Percentiles rank a stretch among this genome's conserved stretches.
Conservation (phyloP, 2,797 vertebrate genomes). For the Cyprinodon diabolis region DNA sequence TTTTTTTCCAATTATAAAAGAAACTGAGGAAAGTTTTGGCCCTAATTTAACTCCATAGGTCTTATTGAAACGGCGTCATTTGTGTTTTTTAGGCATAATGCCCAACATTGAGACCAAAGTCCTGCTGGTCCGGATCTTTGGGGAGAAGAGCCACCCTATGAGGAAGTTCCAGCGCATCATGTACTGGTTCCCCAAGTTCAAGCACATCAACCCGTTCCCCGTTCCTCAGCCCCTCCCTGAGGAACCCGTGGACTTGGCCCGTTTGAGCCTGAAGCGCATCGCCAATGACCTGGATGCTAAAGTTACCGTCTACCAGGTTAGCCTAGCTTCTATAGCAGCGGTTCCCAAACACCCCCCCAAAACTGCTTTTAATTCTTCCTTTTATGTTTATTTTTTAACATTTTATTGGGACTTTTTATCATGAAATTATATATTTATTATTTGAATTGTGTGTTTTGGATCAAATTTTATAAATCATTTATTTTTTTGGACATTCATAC, state of each 20-base stretch:
- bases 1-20: too few relatives aligned
- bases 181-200: constrained; percentile 91
- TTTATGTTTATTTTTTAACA: too few relatives aligned
- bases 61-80: not conserved
- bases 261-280: constrained; percentile 82
- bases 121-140: constrained; percentile 87
- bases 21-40: too few relatives aligned
- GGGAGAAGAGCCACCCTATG: constrained; percentile 84
- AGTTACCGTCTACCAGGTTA: constrained; percentile 87
- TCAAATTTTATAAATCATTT: too few relatives aligned
- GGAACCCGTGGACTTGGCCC: constrained; percentile 85
- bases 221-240: constrained; percentile 78
- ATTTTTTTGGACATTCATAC: too few relatives aligned
- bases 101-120: constrained; percentile 87
- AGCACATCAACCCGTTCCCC: constrained; percentile 85
- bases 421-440: too few relatives aligned
- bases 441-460: too few relatives aligned
- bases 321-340: not conserved
- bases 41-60: too few relatives aligned
- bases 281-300: constrained; percentile 79
- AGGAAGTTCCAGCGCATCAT: constrained; percentile 87
- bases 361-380: too few relatives aligned
- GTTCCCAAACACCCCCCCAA: too few relatives aligned
- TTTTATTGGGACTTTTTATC: too few relatives aligned
- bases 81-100: constrained; percentile 79